A percentile compares a stretch with the other conserved stretches of the same genome.
Conservation (phyloP, 2,113 vertebrate species). For the Noturus placidus region DNA sequence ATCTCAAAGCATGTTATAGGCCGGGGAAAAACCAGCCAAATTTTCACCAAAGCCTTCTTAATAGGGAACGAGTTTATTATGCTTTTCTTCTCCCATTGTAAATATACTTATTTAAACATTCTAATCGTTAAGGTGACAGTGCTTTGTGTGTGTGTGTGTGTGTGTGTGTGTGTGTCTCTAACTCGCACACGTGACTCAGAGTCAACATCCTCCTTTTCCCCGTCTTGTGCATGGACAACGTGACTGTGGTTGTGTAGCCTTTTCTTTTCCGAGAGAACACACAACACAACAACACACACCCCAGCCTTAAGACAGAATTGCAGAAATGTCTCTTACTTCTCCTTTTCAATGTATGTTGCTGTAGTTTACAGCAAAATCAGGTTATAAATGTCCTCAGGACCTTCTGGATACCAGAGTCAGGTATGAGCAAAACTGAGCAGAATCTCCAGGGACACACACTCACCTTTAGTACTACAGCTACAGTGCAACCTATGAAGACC, state of each 20-base stretch:
- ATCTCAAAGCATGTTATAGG: background rate
- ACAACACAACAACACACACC: background rate
- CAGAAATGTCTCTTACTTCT: background rate
- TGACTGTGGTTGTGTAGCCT: background rate
- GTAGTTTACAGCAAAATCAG: background rate
- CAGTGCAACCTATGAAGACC: background rate
- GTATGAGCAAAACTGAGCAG: background rate
- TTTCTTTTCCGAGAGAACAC: background rate
- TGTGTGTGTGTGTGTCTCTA: background rate
- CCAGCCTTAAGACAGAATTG: background rate
- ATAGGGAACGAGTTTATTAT: background rate
- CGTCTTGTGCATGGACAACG: background rate
- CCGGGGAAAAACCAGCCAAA: too few species aligned
- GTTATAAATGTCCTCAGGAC: background rate
- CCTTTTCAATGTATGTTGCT: background rate
- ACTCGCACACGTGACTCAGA: background rate
- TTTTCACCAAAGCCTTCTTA: background rate
- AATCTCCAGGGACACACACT: background rate
- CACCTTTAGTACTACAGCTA: background rate
- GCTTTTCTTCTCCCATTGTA: background rate
- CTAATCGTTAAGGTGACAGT: background rate
- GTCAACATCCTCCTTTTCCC: constrained; percentile 10
- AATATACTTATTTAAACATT: background rate
- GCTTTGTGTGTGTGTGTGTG: background rate
- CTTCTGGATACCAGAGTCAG: background rate